Base-by-base conservation (phyloP, 2,888 invertebrate genomes). In the Heliconius charithonia region DNA sequence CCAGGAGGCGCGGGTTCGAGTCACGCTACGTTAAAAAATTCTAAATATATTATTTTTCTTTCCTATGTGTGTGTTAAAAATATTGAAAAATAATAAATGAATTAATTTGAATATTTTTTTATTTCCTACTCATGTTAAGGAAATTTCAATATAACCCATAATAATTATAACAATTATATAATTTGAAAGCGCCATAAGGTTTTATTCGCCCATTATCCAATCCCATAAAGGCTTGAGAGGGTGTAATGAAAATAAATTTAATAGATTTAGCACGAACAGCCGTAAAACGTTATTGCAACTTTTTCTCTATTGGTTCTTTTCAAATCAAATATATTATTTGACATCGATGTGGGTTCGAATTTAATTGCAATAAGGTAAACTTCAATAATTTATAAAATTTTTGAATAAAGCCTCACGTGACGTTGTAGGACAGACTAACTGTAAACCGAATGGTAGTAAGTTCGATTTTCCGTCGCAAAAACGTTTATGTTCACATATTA, bases 221-320 rank as follows among this genome's bases (percentile, higher is more conserved):
- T 25, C 69, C 69, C 69, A 69, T 69, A 69, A 69, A 69, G 32
- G 41, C 45, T 41, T 45, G 69, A 69, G 25, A 69, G 69, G 41
- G 69, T 69, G 69, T 69, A 69, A 69, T 69, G 69, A 45, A 69
- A 45, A 69, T 69, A 69, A 69, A 69, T 69, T 41, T 69, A 69
- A 69, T 69, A 69, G 69, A 69, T 69, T 69, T 69, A 45, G 69
- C 37, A 45, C 69, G 41, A 63, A 63, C 25, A 69, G 41, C 69
- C 16, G 16, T 69, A 41, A 41, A 37, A 69, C 16, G 69, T 16
- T 27, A 16, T 41, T 25, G 41, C 41, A 37, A 37, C 25, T n/a
- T 67, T 67, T 67, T 67, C 41, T 27, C 41, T n/a, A 25, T 9
- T 16, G 41, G 69, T 69, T 69, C 12, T 67, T 41, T 69, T 16